A percentile compares a stretch with the other conserved stretches of the same genome.
Conservation (phyloP, 2,113 vertebrate species). For the Formicarius rufipectus region DNA sequence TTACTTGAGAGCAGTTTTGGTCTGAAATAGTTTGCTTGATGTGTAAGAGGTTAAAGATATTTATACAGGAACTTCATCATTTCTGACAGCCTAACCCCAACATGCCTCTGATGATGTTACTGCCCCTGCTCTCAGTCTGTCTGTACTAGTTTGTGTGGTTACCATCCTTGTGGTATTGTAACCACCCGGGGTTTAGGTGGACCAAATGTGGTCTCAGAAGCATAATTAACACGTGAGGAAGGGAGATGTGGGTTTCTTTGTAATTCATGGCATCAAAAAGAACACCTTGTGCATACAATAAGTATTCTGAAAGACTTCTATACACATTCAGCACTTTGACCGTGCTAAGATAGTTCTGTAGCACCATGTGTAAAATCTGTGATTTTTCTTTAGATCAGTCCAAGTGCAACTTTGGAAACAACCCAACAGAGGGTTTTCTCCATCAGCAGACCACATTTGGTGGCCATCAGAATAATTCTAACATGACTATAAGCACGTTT, state of each 20-base stretch:
- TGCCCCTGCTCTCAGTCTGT: neutral
- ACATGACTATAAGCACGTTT: rapidly evolving
- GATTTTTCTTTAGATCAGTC: rapidly evolving
- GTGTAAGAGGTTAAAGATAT: neutral
- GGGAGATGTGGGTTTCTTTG: neutral
- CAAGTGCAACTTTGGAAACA: neutral
- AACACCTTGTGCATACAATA: neutral
- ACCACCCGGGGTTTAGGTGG: neutral
- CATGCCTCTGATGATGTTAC: neutral
- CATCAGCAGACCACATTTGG: neutral
- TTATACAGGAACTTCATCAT: neutral
- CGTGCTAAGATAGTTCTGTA: neutral
- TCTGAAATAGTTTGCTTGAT: neutral
- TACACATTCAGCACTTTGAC: neutral
- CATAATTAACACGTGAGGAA: neutral
- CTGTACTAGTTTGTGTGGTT: neutral
- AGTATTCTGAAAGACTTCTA: neutral
- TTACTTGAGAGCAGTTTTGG: neutral
- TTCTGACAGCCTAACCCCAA: neutral
- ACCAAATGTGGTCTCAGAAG: neutral
- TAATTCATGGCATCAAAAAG: neutral
- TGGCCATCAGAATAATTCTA: neutral
- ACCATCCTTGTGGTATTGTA: neutral
- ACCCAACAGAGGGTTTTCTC: neutral
- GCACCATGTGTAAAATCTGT: neutral